Evolutionary conservation across 2,888 invertebrate genomes (phyloP), one percentile per base, ranked within the genome.

Genomic region (Nineta flava): DNA sequence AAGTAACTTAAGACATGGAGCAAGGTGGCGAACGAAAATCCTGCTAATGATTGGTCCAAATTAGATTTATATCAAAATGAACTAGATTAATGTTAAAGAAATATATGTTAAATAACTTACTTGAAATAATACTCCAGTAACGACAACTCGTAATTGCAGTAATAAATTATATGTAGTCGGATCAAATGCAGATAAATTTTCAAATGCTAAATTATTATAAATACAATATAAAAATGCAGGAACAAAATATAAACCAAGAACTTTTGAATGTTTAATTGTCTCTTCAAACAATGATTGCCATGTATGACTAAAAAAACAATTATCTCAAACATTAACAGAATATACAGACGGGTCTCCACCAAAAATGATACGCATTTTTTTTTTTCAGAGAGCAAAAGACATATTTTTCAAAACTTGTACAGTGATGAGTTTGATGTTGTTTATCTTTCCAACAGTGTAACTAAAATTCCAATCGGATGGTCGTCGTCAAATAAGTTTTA

Each of bases 161-260:
- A 95, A 67, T 50, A 95, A 73, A 65, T 87, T 93, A 64, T 95
- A 95, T 0, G 94, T 92, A 1, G 95, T 94, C 1, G 95, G 94
- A 65, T 95, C 95, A 68, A 92, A 95, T 49, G 79, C 79, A 10
- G 88, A 83, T 58, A 95, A 73, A 71, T 94, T 95, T 48, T 87
- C 73, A 68, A 93, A 95, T 31, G 92, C 81, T 60, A 96, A 74
- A 70, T 95, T 95, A 64, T 96, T 95, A 72, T 95, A 95, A 48
- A 94, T 72, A 60, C 93, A 94, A 64, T 96, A 96, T 49, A 95
- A 68, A 59, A 87, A 75, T 0, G 94, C 86, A 41, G 95, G 95
- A 54, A 95, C 80, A 68, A 93, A 86, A 63, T 96, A 95, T 43
- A 90, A 64, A 50, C 82, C 64, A 56, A 91, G 66, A 44, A 92